Percentiles rank a stretch among this genome's conserved stretches.
Evolutionary conservation across 2,888 invertebrate genomes (phyloP).

Genomic region (Heliconius ethilla): DNA sequence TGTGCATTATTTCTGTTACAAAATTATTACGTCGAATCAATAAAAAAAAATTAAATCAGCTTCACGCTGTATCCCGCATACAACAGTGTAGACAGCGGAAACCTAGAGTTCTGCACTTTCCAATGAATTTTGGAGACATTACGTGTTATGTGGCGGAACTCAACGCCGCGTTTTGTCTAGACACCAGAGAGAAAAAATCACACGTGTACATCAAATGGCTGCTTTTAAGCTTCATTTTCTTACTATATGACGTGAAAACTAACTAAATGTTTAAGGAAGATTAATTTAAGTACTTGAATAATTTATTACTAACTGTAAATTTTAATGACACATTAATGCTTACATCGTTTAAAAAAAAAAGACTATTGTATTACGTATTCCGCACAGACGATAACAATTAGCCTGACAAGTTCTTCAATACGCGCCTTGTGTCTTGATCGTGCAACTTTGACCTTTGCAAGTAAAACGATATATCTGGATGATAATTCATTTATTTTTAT

Average conservation of each 20-base stretch:
- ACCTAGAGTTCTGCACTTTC: too few species aligned
- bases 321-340: neutral
- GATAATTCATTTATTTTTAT: slow-evolving; percentile 21
- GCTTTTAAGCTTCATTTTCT: neutral
- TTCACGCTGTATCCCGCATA: too few species aligned
- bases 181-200: neutral
- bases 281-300: neutral
- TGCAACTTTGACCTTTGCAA: slow-evolving; percentile 56
- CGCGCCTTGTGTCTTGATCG: slow-evolving; percentile 59
- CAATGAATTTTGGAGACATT: too few species aligned
- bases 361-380: slow-evolving; percentile 57
- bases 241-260: neutral
- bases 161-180: too few species aligned
- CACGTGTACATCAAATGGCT: neutral
- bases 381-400: slow-evolving; percentile 56
- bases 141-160: too few species aligned
- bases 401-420: slow-evolving; percentile 63
- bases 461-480: slow-evolving; percentile 31
- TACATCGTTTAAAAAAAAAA: slow-evolving; percentile 17
- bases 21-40: neutral
- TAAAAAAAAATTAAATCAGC: too few species aligned
- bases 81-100: fast-evolving
- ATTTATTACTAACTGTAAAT: slow-evolving; percentile 15
- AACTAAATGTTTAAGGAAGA: neutral
- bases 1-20: slow-evolving; percentile 2